Conservation (phyloP, 2,797 vertebrate genomes). For the Craterocephalus amniculus region DNA sequence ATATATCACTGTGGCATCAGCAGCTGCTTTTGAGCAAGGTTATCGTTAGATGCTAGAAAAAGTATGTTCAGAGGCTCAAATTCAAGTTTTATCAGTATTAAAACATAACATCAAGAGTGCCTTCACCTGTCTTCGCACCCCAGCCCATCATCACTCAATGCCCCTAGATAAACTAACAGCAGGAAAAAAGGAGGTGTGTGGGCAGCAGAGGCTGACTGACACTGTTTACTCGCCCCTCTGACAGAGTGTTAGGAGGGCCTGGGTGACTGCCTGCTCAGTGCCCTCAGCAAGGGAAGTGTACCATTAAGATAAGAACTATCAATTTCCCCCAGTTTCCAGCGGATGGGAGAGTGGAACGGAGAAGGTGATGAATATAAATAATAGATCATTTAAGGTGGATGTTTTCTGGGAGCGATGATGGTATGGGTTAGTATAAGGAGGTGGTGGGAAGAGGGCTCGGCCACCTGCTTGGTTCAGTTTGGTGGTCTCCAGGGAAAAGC, state of each 20-base stretch:
- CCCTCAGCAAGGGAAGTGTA: constrained; percentile 68
- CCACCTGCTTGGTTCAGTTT: constrained; percentile 62
- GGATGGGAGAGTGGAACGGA: constrained; percentile 52
- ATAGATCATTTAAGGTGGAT: constrained; percentile 62
- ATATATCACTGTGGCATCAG: too few species aligned
- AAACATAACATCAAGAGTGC: constrained; percentile 26
- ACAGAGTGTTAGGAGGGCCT: constrained; percentile 81
- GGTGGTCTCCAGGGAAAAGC: constrained; percentile 37
- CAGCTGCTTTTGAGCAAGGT: too few species aligned
- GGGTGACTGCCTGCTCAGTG: constrained; percentile 62
- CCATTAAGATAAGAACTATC: constrained; percentile 81
- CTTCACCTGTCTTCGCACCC: constrained; percentile 37
- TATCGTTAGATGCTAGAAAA: neutral
- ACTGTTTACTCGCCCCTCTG: constrained; percentile 82
- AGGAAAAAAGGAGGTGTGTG: constrained; percentile 73
- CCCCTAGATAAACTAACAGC: constrained; percentile 93
- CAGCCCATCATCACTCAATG: constrained; percentile 86
- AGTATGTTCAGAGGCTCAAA: constrained; percentile 5
- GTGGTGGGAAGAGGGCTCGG: constrained; percentile 29
- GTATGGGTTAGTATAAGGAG: constrained; percentile 29
- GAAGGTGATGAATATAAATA: constrained; percentile 66
- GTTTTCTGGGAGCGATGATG: constrained; percentile 60
- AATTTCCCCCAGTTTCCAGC: constrained; percentile 62
- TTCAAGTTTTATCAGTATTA: constrained; percentile 20
- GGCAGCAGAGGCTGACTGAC: constrained; percentile 76